Evolutionary conservation across 2,113 vertebrate species (phyloP).

Genomic region (Nibea albiflora): DNA sequence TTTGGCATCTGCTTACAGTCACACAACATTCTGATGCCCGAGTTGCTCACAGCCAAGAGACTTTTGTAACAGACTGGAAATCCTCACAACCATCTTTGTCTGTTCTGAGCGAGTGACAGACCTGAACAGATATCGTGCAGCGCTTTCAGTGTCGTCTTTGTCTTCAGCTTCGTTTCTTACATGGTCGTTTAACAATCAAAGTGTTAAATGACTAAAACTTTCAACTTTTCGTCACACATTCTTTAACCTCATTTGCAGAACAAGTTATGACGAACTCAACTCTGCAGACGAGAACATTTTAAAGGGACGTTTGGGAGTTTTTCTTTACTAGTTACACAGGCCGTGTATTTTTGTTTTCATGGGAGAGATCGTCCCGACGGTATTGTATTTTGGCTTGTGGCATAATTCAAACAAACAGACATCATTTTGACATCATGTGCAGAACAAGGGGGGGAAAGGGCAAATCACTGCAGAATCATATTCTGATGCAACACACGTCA

Average conservation of each 20-base stretch:
- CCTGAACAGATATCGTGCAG: background rate
- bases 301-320: background rate
- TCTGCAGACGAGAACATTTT: too few relatives aligned
- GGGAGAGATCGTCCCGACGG: background rate
- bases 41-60: background rate
- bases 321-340: background rate
- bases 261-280: background rate
- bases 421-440: constrained; percentile 53
- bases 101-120: background rate
- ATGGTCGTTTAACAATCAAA: background rate
- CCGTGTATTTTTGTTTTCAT: background rate
- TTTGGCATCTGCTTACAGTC: background rate
- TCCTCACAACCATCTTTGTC: background rate
- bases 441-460: constrained; percentile 36
- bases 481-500: constrained; percentile 31
- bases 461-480: constrained; percentile 32
- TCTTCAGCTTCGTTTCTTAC: background rate
- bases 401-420: background rate
- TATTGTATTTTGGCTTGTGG: background rate
- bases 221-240: background rate
- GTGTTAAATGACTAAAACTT: background rate
- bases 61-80: background rate
- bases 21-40: background rate
- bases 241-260: background rate
- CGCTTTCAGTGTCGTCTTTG: background rate